Evolutionary conservation across 92 coral and sea anemone genomes (phyloP).

Genomic region (Palythoa caribaeorum): DNA sequence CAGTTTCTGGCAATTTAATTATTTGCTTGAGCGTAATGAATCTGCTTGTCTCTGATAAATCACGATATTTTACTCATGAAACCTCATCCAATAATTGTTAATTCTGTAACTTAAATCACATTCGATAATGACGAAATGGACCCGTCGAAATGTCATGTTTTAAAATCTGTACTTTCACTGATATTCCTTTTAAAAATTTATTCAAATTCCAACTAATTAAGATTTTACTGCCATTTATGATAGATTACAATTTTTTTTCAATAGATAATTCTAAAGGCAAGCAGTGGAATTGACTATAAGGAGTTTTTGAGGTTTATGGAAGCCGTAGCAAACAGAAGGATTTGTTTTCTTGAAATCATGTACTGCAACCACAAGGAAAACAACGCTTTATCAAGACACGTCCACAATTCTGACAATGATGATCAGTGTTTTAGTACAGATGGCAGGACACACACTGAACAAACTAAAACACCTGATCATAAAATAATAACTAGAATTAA

Average conservation of each 20-base stretch:
- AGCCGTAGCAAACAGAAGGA: slow-evolving; percentile 73
- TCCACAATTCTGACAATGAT: not conserved
- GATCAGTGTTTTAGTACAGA: not conserved
- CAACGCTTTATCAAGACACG: not conserved
- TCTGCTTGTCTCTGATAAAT: too few species aligned
- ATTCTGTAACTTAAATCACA: too few species aligned
- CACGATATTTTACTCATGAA: too few species aligned
- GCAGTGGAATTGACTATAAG: slow-evolving; percentile 84
- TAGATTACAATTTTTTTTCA: not conserved
- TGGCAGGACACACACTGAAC: not conserved
- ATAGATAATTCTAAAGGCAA: slow-evolving; percentile 87
- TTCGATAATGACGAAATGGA: too few species aligned
- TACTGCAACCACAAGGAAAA: not conserved
- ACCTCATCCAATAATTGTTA: too few species aligned
- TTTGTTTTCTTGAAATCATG: slow-evolving; percentile 43
- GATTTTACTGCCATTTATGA: too few species aligned
- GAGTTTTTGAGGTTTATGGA: slow-evolving; percentile 78
- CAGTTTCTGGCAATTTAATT: too few species aligned
- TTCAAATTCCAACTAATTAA: too few species aligned
- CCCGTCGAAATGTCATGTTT: too few species aligned
- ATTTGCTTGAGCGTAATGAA: too few species aligned
- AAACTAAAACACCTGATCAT: not conserved
- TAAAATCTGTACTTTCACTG: too few species aligned
- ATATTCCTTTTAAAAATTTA: too few species aligned
- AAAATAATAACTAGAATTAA: not conserved